These are phyloP conservation scores for Anastatus disparis DNA, from an alignment of 1,140 invertebrate species.

Conservation along the genomic window DNA sequence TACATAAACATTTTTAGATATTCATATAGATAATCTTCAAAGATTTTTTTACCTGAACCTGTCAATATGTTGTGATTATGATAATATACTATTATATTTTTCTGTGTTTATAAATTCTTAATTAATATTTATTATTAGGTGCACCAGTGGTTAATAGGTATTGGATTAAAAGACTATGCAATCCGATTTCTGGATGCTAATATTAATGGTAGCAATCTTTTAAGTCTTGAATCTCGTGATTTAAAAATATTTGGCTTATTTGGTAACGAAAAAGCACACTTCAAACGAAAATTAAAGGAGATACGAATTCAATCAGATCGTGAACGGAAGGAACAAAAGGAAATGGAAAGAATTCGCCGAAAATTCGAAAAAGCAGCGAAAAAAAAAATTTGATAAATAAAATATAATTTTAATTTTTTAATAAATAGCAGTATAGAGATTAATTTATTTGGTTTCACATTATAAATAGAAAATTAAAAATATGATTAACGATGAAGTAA, in stretches of 20 bases:
- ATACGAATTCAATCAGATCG: conserved; percentile 82
- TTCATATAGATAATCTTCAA: not conserved
- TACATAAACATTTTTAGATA: too few relatives aligned
- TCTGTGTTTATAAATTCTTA: conserved; percentile 9
- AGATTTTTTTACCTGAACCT: too few relatives aligned
- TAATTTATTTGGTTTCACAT: too few relatives aligned
- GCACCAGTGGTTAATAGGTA: conserved; percentile 87
- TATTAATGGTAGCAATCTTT: conserved; percentile 83
- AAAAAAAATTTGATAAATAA: too few relatives aligned
- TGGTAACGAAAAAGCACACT: conserved; percentile 81
- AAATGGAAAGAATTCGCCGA: conserved; percentile 78
- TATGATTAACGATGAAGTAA: too few relatives aligned
- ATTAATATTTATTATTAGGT: conserved; percentile 69
- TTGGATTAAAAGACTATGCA: conserved; percentile 85
- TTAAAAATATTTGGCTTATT: conserved; percentile 86
- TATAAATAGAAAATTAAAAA: too few relatives aligned
- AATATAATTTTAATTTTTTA: too few relatives aligned
- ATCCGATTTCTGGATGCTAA: conserved; percentile 84
- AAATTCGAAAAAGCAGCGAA: conserved; percentile 86
- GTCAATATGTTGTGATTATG: too few relatives aligned
- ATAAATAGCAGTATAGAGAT: too few relatives aligned
- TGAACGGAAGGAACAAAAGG: conserved; percentile 82
- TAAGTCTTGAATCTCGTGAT: conserved; percentile 86
- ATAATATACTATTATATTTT: too few relatives aligned
- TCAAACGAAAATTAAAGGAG: conserved; percentile 92